These are phyloP conservation scores for Campoplex capitator DNA, from an alignment of 2,888 invertebrate species.

Conservation along the genomic window DNA sequence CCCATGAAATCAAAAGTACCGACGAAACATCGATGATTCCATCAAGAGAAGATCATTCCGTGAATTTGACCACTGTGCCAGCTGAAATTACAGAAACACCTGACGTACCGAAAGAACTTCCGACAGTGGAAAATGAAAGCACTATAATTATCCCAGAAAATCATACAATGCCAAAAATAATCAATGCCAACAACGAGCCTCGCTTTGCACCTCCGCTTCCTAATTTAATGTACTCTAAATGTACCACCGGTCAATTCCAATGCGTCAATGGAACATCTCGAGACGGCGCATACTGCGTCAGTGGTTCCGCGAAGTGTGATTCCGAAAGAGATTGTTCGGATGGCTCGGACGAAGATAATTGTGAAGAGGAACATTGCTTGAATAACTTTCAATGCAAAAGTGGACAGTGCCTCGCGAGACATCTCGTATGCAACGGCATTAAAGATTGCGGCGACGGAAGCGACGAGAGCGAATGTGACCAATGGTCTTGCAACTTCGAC, in stretches of 20 bases:
- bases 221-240: slow-evolving; percentile 84
- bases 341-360: slow-evolving; percentile 87
- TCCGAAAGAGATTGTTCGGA: slow-evolving; percentile 88
- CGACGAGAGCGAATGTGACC: slow-evolving; percentile 86
- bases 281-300: slow-evolving; percentile 87
- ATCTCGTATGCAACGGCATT: slow-evolving; percentile 88
- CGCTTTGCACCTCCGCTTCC: slow-evolving; percentile 45
- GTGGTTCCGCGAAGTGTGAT: slow-evolving; percentile 86
- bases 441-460: slow-evolving; percentile 87
- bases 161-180: slow-evolving; percentile 29
- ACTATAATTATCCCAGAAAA: slow-evolving; percentile 11
- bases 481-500: slow-evolving; percentile 86
- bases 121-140: neutral
- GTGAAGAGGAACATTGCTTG: slow-evolving; percentile 86
- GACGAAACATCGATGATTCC: slow-evolving; percentile 24
- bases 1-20: neutral
- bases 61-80: slow-evolving; percentile 5
- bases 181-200: slow-evolving; percentile 49
- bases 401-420: slow-evolving; percentile 87
- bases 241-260: slow-evolving; percentile 87
- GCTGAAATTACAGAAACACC: neutral
- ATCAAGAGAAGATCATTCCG: slow-evolving; percentile 4
- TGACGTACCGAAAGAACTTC: slow-evolving; percentile 5
- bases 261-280: slow-evolving; percentile 87
- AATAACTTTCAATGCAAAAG: slow-evolving; percentile 87